phyloP scores from a whole-genome alignment of 2,113 vertebrate genomes.

The Peromyscus leucopus region DNA sequence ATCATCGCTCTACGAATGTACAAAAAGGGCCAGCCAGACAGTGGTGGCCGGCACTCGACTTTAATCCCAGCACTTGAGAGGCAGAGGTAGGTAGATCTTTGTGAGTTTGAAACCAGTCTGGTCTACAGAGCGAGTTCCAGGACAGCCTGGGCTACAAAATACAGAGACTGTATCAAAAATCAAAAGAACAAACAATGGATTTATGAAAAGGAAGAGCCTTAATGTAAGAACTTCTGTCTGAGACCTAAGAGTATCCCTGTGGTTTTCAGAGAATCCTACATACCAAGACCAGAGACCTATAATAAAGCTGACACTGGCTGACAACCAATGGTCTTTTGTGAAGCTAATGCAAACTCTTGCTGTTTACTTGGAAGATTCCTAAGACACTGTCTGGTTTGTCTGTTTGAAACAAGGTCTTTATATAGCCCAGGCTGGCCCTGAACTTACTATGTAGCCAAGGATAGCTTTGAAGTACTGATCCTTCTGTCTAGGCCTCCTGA shows the following conservation, averaged over 20 bases:
- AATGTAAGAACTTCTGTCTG: not conserved
- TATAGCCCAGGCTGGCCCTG: not conserved
- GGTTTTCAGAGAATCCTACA: not conserved
- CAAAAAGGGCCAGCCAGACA: not conserved
- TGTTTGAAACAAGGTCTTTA: not conserved
- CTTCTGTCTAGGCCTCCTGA: not conserved
- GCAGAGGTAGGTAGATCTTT: not conserved
- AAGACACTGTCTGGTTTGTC: not conserved
- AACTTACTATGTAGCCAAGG: not conserved
- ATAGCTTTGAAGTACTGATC: not conserved
- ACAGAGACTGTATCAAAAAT: not conserved
- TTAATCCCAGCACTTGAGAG: not conserved
- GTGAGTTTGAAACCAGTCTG: not conserved
- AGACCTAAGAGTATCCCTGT: not conserved
- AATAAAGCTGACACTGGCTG: rapidly evolving
- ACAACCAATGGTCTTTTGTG: not conserved
- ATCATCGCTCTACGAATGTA: not conserved
- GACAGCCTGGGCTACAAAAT: not conserved
- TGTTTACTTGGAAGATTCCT: not conserved
- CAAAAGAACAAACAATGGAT: not conserved
- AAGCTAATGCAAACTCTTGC: not conserved
- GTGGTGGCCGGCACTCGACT: not conserved
- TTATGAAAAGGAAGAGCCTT: not conserved
- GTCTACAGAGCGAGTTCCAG: not conserved
- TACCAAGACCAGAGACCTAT: rapidly evolving